Conservation (phyloP, 2,888 invertebrate genomes). For the Brachyptera risi region DNA sequence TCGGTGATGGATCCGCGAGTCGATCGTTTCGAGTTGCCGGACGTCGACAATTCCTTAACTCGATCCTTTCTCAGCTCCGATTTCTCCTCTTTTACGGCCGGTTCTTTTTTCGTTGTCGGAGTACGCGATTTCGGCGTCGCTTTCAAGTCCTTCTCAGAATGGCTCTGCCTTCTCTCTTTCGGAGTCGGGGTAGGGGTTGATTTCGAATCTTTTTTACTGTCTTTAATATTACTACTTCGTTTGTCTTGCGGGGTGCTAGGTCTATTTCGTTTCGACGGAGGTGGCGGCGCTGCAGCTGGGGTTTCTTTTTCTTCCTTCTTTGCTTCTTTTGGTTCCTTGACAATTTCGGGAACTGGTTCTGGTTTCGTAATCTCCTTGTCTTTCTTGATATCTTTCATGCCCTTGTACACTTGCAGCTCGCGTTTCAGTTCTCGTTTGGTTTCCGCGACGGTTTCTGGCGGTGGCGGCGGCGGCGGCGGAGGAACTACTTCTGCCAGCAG, state of each 20-base stretch:
- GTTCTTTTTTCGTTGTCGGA: not conserved
- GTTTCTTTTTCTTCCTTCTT: conserved; percentile 18
- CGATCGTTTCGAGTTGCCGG: conserved; percentile 41
- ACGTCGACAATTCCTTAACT: conserved; percentile 19
- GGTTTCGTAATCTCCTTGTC: not conserved
- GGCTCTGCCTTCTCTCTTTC: not conserved
- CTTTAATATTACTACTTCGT: conserved; percentile 20
- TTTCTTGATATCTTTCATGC: conserved; percentile 26
- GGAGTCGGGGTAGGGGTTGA: not conserved
- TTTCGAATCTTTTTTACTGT: too few relatives aligned
- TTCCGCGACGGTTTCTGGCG: not conserved
- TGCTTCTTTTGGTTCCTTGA: conserved; percentile 22
- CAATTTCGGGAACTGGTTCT: not conserved
- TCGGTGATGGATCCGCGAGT: conserved; percentile 47
- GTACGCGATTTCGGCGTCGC: not conserved
- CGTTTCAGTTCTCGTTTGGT: conserved; percentile 6
- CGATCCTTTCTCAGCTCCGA: conserved; percentile 24
- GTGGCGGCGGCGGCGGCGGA: not conserved
- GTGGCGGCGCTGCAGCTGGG: not conserved
- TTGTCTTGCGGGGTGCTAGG: not conserved
- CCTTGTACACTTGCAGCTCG: conserved; percentile 15
- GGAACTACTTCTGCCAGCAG: not conserved
- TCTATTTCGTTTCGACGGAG: not conserved
- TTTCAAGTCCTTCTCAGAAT: not conserved
- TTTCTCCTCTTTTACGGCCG: not conserved